These are phyloP conservation scores for Spheniscus mendiculus DNA, from an alignment of 2,113 vertebrate species.

Conservation along the genomic window DNA sequence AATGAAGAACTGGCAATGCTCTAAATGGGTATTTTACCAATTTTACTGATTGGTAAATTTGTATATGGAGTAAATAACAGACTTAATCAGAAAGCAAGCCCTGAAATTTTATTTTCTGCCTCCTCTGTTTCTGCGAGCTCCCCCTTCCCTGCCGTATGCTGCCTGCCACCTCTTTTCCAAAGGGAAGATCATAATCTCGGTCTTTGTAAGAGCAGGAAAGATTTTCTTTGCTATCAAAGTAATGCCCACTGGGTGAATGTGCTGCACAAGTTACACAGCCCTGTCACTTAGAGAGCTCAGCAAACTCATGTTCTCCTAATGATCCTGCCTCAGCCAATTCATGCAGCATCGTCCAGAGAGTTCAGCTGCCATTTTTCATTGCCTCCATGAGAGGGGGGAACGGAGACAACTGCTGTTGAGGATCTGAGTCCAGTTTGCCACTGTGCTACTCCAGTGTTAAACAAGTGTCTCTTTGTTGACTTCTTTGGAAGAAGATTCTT, in stretches of 20 bases:
- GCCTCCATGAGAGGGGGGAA: background rate
- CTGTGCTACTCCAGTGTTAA: background rate
- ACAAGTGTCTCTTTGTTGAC: background rate
- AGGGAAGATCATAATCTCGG: background rate
- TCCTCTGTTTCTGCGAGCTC: background rate
- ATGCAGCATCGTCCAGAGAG: background rate
- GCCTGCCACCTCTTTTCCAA: background rate
- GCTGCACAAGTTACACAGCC: background rate
- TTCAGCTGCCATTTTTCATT: background rate
- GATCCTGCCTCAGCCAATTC: background rate
- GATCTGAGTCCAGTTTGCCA: background rate
- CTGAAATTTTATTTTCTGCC: background rate
- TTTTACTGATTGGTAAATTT: background rate
- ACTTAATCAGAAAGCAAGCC: background rate
- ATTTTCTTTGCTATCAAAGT: background rate
- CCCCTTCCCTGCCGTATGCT: background rate
- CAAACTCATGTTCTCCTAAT: background rate
- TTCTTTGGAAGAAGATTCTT: background rate
- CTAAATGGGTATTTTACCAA: background rate
- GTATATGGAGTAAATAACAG: background rate
- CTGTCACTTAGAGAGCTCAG: background rate
- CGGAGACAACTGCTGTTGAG: background rate
- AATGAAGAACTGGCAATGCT: background rate
- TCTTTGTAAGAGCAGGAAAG: background rate
- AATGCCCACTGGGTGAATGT: background rate